Percentiles rank a stretch among this genome's conserved stretches.
Evolutionary conservation across 2,113 vertebrate species (phyloP).

Genomic region (Halichoerus grypus): DNA sequence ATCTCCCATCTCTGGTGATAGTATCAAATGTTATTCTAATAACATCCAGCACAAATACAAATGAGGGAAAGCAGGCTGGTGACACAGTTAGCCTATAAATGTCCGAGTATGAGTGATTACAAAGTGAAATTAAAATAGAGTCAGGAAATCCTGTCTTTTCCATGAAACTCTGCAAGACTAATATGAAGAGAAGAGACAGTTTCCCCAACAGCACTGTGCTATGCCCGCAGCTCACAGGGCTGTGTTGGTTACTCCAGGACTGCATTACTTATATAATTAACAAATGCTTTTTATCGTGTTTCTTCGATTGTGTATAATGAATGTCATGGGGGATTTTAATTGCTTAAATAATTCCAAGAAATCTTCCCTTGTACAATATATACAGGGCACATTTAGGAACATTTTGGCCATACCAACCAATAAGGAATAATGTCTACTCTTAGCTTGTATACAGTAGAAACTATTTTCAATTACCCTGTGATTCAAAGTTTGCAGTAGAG

Average conservation of each 20-base stretch:
- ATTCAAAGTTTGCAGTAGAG: not conserved
- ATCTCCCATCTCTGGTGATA: not conserved
- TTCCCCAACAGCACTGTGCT: not conserved
- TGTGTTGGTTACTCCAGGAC: not conserved
- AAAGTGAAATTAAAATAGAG: not conserved
- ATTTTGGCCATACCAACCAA: not conserved
- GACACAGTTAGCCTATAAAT: not conserved
- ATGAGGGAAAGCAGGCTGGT: not conserved
- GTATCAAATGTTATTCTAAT: not conserved
- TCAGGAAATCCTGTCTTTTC: not conserved
- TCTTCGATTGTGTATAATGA: not conserved
- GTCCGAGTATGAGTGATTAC: not conserved
- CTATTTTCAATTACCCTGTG: not conserved
- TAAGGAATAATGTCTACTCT: constrained; percentile 33
- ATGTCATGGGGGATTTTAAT: not conserved
- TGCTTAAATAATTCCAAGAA: not conserved
- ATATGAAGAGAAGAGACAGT: not conserved
- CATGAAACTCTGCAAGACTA: not conserved
- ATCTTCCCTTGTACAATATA: not conserved
- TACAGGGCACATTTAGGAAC: not conserved
- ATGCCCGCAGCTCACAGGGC: not conserved
- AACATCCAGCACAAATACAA: not conserved
- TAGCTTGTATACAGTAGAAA: not conserved
- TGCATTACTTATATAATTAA: not conserved
- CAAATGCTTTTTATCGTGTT: not conserved